A percentile compares a stretch with the other conserved stretches of the same genome.
These are phyloP conservation scores for Psephotus haematonotus DNA, from an alignment of 2,113 vertebrate genomes.

Conservation along the genomic window DNA sequence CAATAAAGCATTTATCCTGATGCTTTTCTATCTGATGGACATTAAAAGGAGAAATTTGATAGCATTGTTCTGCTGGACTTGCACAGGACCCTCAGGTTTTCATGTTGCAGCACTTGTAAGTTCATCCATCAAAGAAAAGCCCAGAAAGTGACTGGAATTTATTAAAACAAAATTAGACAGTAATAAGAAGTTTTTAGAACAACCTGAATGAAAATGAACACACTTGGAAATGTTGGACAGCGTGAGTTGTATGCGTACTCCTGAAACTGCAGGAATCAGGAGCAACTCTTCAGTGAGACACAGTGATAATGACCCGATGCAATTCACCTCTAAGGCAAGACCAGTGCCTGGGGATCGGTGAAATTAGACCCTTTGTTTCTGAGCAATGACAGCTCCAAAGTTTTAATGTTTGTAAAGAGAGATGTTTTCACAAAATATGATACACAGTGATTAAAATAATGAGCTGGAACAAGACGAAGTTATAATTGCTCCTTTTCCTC, in stretches of 20 bases:
- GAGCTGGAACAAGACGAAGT: constrained; percentile 3
- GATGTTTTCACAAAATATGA: constrained; percentile 48
- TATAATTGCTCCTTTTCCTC: constrained; percentile 59
- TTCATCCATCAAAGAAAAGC: neutral
- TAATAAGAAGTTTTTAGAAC: neutral
- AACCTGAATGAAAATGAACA: neutral
- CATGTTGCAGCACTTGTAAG: neutral
- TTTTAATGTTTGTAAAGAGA: constrained; percentile 12
- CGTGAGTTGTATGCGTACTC: neutral
- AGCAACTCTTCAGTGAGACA: neutral
- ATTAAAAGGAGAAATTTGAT: neutral
- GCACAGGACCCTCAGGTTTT: neutral
- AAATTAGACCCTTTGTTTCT: constrained; percentile 42
- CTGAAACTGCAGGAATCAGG: neutral
- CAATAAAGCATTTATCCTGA: neutral
- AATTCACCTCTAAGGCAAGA: constrained; percentile 28
- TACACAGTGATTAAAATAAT: constrained; percentile 51
- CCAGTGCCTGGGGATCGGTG: neutral
- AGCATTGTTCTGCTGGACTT: neutral
- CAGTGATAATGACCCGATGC: neutral
- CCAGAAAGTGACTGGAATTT: neutral
- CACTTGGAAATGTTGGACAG: neutral
- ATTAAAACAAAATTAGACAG: neutral
- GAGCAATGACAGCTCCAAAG: neutral
- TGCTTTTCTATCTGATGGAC: neutral